These are phyloP conservation scores for Crambe crambe DNA, from an alignment of 37 sponge, comb jelly and placozoan species.

Conservation along the genomic window DNA sequence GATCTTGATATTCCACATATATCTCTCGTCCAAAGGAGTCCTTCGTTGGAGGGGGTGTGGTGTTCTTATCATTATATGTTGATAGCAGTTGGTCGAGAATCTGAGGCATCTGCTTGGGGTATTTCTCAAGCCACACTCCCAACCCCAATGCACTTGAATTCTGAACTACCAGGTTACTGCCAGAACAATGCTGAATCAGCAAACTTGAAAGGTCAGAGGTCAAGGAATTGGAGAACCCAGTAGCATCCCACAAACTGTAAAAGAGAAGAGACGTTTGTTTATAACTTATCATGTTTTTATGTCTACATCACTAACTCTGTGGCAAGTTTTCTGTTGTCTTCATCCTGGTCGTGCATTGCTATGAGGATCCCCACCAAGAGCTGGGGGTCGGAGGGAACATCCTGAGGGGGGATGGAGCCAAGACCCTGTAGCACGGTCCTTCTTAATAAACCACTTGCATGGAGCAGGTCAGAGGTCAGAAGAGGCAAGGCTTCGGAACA, in stretches of 20 bases:
- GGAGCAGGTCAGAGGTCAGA: conserved; percentile 11
- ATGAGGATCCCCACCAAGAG: conserved; percentile 48
- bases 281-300: too few relatives aligned
- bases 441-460: conserved; percentile 24
- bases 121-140: conserved; percentile 44
- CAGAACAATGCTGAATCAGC: conserved; percentile 25
- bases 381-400: conserved; percentile 5
- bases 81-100: conserved; percentile 32
- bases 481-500: neutral
- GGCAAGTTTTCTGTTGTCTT: conserved; percentile 44
- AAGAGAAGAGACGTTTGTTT: neutral
- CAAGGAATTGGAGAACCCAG: conserved; percentile 15
- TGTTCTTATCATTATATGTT: conserved; percentile 32
- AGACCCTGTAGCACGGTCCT: conserved; percentile 30
- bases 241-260: conserved; percentile 61
- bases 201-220: conserved; percentile 27
- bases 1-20: conserved; percentile 39
- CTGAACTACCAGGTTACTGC: conserved; percentile 33
- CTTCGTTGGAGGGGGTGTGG: conserved; percentile 35
- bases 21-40: conserved; percentile 61
- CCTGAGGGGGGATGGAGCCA: neutral
- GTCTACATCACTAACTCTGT: too few relatives aligned
- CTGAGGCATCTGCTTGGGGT: neutral
- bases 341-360: conserved; percentile 38
- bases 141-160: conserved; percentile 41